phyloP scores from a whole-genome alignment of 1,140 invertebrate species.

The Brachionus calyciflorus region DNA sequence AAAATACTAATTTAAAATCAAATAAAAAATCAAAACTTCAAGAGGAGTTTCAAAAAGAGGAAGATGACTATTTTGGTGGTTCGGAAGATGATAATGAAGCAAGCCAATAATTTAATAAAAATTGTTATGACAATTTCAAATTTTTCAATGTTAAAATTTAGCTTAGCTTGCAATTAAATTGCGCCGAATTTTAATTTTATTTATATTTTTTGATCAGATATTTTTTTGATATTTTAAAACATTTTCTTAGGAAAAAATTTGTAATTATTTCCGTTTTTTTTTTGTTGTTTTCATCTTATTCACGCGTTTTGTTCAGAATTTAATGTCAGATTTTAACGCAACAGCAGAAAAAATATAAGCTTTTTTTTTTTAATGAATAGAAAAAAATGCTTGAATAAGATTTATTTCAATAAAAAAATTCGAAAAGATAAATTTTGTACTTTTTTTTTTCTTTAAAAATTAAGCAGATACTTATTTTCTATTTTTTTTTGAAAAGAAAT shows the following conservation, averaged over 20 bases:
- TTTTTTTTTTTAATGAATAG: too few relatives aligned
- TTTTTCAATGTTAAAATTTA: too few relatives aligned
- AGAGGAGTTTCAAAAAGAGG: conserved; percentile 34
- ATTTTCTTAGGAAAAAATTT: too few relatives aligned
- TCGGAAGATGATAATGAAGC: not conserved
- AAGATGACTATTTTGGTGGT: conserved; percentile 25
- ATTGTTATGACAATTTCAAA: too few relatives aligned
- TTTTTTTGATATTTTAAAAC: too few relatives aligned
- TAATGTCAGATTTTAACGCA: too few relatives aligned
- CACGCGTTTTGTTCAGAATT: too few relatives aligned
- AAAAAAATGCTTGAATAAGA: conserved; percentile 1
- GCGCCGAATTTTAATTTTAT: not conserved
- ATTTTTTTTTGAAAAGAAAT: not conserved
- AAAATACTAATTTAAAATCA: conserved; percentile 46
- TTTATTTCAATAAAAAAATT: conserved; percentile 9
- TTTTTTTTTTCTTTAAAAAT: conserved; percentile 37
- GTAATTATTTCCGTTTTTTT: not conserved
- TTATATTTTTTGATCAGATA: not conserved
- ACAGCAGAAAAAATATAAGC: too few relatives aligned
- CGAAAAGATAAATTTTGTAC: not conserved
- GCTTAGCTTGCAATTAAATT: not conserved
- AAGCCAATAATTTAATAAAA: too few relatives aligned
- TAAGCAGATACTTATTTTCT: not conserved
- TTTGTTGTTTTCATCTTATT: not conserved
- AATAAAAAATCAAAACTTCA: conserved; percentile 22